Base-by-base conservation (phyloP, 1,140 invertebrate genomes). In the Microplitis mediator region DNA sequence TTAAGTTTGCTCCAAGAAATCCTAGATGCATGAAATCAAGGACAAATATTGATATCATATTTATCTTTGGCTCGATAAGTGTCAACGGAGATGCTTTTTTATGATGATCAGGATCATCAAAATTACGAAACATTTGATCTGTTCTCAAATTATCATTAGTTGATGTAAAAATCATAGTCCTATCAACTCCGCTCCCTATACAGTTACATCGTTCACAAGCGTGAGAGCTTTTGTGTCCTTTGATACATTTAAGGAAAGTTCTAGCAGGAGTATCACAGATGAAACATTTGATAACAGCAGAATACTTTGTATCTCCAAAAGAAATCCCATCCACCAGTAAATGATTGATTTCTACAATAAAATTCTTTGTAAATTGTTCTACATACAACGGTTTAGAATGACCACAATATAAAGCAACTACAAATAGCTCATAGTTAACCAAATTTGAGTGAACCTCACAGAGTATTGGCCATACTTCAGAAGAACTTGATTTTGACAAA, bases 21-120 rank as follows among this genome's bases (percentile, higher is more conserved):
- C 50, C 63, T 32, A 75, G 45, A 54, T 72, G 74, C 74, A 75
- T 75, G 6, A 69, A 71, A 45, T 75, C 74, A 4, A 75, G 39
- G 2, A 69, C 61, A 36, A 74, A 71, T 2, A 23, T 39, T 51
- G 11, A 54, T 16, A 72, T 50, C 64, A 75, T 68, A 60, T 72
- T 36, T 31, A 69, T 64, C 9, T 34, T 35, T 34, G 73, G 69
- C 16, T 69, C 14, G 60, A 75, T 65, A 3, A 13, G 8, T 4
- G 45, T 32, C 9, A 75, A 56, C 39, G 65, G 58, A 51, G 56
- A 69, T 39, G 36, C 23, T 16, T 35, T 65, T 34, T 34, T 61
- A 56, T 75, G 69, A 62, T 75, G 73, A 32, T 68, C 56, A 34
- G 35, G 69, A 36, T 74, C n/a, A 4, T 5, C 34, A n/a, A 60